phyloP scores from a whole-genome alignment of 2,888 invertebrate species.

The Hylaea fasciaria region DNA sequence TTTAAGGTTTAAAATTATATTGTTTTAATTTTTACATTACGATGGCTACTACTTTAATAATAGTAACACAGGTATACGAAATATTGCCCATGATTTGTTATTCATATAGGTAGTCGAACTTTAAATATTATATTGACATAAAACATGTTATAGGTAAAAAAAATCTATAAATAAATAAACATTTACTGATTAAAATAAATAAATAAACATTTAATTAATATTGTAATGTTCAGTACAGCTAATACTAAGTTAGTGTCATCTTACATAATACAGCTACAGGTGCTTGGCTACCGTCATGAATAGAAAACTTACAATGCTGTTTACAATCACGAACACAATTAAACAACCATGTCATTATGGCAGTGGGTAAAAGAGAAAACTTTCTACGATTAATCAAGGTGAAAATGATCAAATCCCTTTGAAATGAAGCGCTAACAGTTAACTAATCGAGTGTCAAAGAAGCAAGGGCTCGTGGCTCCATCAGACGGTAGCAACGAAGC shows the following conservation, averaged over 20 bases:
- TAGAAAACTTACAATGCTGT: constrained; percentile 6
- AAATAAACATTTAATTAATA: background rate
- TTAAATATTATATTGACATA: too few species aligned
- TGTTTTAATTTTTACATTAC: too few species aligned
- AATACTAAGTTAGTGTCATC: too few species aligned
- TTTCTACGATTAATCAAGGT: constrained; percentile 35
- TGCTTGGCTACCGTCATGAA: background rate
- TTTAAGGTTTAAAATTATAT: too few species aligned
- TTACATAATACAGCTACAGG: too few species aligned
- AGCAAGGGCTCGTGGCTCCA: constrained; percentile 27
- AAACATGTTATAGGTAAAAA: too few species aligned
- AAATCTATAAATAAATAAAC: too few species aligned
- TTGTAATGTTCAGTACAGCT: too few species aligned
- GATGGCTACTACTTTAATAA: too few species aligned
- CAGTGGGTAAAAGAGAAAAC: constrained; percentile 28
- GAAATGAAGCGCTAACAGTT: constrained; percentile 30
- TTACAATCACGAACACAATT: constrained; percentile 24
- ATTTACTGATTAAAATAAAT: background rate
- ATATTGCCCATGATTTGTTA: too few species aligned
- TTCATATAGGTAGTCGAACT: too few species aligned
- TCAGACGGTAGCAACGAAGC: constrained; percentile 29
- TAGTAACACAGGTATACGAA: too few species aligned
- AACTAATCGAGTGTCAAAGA: constrained; percentile 39
- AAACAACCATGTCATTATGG: constrained; percentile 29
- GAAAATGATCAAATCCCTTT: constrained; percentile 30